phyloP scores from a whole-genome alignment of 2,888 invertebrate species.

The Meta bourneti region DNA sequence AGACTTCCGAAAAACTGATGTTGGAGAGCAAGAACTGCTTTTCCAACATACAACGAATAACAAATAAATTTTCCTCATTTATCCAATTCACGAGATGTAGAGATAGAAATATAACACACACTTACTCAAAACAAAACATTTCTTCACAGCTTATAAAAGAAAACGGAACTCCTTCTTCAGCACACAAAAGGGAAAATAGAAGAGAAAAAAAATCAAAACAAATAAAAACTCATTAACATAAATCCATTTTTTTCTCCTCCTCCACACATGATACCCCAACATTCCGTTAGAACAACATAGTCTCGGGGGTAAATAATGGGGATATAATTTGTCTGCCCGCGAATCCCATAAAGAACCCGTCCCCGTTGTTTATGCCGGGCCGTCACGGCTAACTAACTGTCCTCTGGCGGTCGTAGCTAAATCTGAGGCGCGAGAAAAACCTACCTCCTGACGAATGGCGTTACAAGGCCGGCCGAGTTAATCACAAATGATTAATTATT shows the following conservation, averaged over 20 bases:
- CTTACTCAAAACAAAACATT: too few relatives aligned
- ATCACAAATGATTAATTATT: constrained; percentile 73
- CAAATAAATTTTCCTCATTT: too few relatives aligned
- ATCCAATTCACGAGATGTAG: too few relatives aligned
- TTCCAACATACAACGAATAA: too few relatives aligned
- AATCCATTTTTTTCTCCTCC: not conserved
- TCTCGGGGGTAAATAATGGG: constrained; percentile 64
- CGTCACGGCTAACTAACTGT: constrained; percentile 49
- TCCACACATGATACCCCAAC: not conserved
- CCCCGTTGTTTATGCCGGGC: constrained; percentile 49
- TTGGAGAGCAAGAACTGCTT: too few relatives aligned
- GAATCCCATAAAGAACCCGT: constrained; percentile 64
- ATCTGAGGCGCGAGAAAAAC: constrained; percentile 55
- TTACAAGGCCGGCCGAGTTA: constrained; percentile 48
- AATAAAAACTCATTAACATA: not conserved
- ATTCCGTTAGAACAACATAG: not conserved
- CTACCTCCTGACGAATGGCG: constrained; percentile 58
- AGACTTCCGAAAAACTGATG: too few relatives aligned
- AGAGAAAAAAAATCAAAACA: not conserved
- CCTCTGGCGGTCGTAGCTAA: constrained; percentile 19
- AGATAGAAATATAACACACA: too few relatives aligned
- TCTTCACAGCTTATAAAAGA: too few relatives aligned
- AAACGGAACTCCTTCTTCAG: too few relatives aligned
- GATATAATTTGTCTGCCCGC: constrained; percentile 66
- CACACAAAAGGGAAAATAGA: too few relatives aligned